These are phyloP conservation scores for Pocillopora verrucosa DNA, from an alignment of 64 coral and sea anemone species.

Conservation along the genomic window DNA sequence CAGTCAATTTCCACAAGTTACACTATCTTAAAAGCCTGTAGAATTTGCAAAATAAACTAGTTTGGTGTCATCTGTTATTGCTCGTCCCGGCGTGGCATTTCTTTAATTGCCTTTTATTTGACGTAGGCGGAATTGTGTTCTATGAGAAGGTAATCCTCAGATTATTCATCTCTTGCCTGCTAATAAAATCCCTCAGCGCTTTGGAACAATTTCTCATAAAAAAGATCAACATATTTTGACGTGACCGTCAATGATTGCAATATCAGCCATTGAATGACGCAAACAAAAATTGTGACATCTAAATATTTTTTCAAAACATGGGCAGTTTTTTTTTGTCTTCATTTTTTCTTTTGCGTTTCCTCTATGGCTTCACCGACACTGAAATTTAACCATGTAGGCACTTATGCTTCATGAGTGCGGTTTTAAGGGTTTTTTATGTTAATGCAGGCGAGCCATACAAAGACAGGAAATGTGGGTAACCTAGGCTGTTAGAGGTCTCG, in stretches of 20 bases:
- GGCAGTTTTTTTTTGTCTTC: no score
- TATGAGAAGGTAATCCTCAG: conserved; percentile 1
- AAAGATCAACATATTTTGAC: neutral
- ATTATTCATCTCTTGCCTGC: neutral
- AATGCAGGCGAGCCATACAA: neutral
- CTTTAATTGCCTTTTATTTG: conserved; percentile 11
- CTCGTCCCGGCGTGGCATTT: neutral
- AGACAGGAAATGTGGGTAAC: conserved; percentile 10
- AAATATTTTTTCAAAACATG: no score
- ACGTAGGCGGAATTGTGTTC: neutral
- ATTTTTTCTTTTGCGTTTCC: no score
- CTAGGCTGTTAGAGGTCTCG: neutral
- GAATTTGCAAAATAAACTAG: conserved; percentile 13
- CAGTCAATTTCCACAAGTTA: conserved; percentile 23
- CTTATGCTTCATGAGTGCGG: neutral
- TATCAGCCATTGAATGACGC: neutral
- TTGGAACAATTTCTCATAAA: neutral
- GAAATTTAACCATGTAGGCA: neutral
- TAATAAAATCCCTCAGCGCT: neutral
- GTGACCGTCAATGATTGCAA: neutral
- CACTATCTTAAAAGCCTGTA: conserved; percentile 15
- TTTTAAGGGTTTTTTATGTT: conserved; percentile 9
- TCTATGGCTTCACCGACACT: neutral
- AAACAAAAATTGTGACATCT: neutral
- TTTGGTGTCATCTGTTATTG: neutral